A percentile compares a stretch with the other conserved stretches of the same genome.
Conservation (phyloP, 2,797 vertebrate species). For the Halcyon leucocephala region DNA sequence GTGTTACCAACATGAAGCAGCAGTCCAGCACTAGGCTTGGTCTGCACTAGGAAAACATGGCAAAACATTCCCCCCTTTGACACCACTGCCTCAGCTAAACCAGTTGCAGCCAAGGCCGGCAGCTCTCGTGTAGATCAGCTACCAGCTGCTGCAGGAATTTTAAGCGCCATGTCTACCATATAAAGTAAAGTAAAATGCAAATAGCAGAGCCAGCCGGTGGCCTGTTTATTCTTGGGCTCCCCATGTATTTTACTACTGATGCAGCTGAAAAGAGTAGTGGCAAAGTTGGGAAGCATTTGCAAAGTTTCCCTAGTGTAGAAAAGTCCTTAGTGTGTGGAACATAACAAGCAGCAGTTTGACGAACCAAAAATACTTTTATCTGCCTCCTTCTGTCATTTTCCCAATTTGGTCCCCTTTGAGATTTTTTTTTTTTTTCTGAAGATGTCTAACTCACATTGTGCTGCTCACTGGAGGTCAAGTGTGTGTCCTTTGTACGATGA, state of each 20-base stretch:
- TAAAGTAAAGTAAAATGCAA: background rate
- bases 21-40: slow-evolving; percentile 44
- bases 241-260: background rate
- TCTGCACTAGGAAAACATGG: background rate
- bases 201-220: background rate
- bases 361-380: slow-evolving; percentile 45
- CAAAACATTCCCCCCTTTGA: slow-evolving; percentile 29
- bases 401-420: slow-evolving; percentile 1
- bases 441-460: slow-evolving; percentile 70
- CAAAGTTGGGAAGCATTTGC: slow-evolving; percentile 17
- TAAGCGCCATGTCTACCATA: background rate
- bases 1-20: slow-evolving; percentile 73
- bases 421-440: background rate
- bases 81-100: slow-evolving; percentile 37
- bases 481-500: slow-evolving; percentile 54
- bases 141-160: background rate
- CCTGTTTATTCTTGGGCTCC: background rate
- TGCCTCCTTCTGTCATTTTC: slow-evolving; percentile 4
- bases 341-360: slow-evolving; percentile 61
- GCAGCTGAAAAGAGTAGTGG: slow-evolving; percentile 37
- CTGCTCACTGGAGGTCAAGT: slow-evolving; percentile 61
- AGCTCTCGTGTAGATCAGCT: background rate
- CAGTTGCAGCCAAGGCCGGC: background rate
- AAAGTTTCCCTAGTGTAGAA: background rate
- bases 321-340: slow-evolving; percentile 13